phyloP scores from a whole-genome alignment of 2,888 invertebrate genomes.

The Uloborus plumipes region DNA sequence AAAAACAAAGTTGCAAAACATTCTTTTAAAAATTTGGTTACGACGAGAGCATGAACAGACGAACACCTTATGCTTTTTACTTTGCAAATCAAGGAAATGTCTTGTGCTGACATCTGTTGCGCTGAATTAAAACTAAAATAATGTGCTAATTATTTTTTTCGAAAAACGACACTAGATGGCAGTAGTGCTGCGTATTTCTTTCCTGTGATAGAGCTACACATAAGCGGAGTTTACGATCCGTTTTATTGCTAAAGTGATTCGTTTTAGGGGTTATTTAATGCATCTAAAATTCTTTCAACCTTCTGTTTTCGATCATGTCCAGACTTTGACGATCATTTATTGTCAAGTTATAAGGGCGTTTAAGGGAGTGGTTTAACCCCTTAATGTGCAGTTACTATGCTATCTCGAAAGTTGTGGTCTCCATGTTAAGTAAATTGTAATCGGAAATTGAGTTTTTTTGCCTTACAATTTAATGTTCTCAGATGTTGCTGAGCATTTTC shows the following conservation, averaged over 20 bases:
- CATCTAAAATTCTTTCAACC: slow-evolving; percentile 27
- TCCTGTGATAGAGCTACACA: background rate
- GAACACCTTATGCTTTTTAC: too few species aligned
- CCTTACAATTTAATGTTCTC: too few species aligned
- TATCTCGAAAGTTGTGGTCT: background rate
- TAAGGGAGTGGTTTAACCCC: slow-evolving; percentile 18
- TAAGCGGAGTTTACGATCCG: slow-evolving; percentile 18
- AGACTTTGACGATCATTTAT: slow-evolving; percentile 26
- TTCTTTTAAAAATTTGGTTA: too few species aligned
- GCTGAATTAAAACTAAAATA: background rate
- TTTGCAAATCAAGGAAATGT: too few species aligned
- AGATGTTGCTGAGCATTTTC: too few species aligned
- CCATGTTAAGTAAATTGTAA: slow-evolving; percentile 8
- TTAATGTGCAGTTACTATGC: slow-evolving; percentile 8
- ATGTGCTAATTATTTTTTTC: background rate
- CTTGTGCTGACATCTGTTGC: slow-evolving; percentile 13
- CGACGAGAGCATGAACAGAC: too few species aligned
- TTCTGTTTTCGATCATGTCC: slow-evolving; percentile 27
- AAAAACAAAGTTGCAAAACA: too few species aligned
- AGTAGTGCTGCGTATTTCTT: background rate
- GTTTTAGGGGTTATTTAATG: slow-evolving; percentile 35
- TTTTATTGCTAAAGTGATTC: slow-evolving; percentile 25
- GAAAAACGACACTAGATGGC: background rate
- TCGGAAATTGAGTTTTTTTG: background rate
- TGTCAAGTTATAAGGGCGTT: slow-evolving; percentile 16